Base-by-base conservation (phyloP, 1,140 invertebrate genomes). In the Eubasilissa regina region DNA sequence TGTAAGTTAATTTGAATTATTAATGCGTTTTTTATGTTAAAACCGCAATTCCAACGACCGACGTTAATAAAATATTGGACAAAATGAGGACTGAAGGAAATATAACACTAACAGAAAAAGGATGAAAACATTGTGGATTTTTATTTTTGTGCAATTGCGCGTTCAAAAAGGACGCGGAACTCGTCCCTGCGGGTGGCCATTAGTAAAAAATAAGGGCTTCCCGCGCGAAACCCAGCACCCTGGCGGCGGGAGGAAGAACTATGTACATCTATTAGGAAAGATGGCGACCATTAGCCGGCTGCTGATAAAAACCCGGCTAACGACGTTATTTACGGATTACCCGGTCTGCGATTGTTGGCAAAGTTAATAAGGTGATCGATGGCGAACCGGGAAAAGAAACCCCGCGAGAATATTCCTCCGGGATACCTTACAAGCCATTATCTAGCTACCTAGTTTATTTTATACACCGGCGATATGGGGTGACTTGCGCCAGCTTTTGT, bases 271-370 rank as follows among this genome's bases (percentile, higher is more conserved):
- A 15, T 56, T 56, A 56, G 53, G 19, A 19, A 56, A 15, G 53
- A 9, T 56, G 53, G n/a, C 19, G 53, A 56, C 1, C 53, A 56
- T 56, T 19, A 56, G 19, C 19, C 53, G 11, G 62, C 62, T 15
- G 62, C 62, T 66, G 62, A 62, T 62, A 56, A 56, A 35, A 35
- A 62, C 62, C 8, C 43, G 43, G 11, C 62, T 44, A 44, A 66
- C 62, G 62, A 66, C n/a, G 21, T 66, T 66, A 44, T 66, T 44
- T n/a, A 66, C 35, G 62, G 43, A 15, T 66, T 66, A 45, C 35
- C 53, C n/a, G n/a, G 8, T 35, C 25, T 6, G 25, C 25, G 25
- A 35, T 35, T 35, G 25, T 35, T 35, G 25, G 25, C 25, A 35
- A 35, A 35, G 25, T 17, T 56, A 56, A 56, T 56, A 56, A 56